A percentile compares a stretch with the other conserved stretches of the same genome.
Conservation (phyloP, 2,113 vertebrate species). For the Phalacrocorax carbo region DNA sequence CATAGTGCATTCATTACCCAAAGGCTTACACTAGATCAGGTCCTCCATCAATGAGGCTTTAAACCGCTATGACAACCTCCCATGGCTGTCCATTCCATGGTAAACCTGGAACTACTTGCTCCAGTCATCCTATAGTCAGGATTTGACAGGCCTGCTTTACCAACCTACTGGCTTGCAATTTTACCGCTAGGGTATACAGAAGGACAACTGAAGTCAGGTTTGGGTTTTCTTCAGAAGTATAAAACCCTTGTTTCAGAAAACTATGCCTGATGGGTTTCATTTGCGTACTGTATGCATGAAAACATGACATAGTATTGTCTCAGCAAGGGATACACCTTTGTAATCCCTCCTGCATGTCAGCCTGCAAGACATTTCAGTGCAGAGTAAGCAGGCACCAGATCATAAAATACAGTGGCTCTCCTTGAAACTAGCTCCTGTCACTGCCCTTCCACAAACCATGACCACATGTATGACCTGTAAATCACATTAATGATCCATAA, state of each 20-base stretch:
- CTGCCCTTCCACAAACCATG: neutral
- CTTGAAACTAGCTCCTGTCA: neutral
- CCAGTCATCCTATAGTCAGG: neutral
- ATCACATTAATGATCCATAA: neutral
- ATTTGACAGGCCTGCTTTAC: neutral
- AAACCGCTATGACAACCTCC: neutral
- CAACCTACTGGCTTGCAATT: neutral
- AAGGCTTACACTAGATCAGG: neutral
- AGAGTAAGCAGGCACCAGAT: neutral
- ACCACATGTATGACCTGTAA: neutral
- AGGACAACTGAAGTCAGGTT: neutral
- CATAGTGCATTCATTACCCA: neutral
- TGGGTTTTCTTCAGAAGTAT: neutral
- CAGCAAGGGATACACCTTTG: neutral
- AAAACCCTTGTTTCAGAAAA: neutral
- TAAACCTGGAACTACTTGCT: slow-evolving; percentile 23
- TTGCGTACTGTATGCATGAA: neutral
- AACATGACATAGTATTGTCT: neutral
- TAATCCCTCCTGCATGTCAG: neutral
- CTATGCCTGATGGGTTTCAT: neutral
- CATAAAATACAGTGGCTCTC: neutral
- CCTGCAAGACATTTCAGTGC: neutral
- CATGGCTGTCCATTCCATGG: neutral
- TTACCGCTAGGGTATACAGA: neutral
- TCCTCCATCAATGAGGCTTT: slow-evolving; percentile 5